Evolutionary conservation across 2,888 invertebrate species (phyloP), one percentile per base, ranked within the genome.

Genomic region (Tillus elongatus): DNA sequence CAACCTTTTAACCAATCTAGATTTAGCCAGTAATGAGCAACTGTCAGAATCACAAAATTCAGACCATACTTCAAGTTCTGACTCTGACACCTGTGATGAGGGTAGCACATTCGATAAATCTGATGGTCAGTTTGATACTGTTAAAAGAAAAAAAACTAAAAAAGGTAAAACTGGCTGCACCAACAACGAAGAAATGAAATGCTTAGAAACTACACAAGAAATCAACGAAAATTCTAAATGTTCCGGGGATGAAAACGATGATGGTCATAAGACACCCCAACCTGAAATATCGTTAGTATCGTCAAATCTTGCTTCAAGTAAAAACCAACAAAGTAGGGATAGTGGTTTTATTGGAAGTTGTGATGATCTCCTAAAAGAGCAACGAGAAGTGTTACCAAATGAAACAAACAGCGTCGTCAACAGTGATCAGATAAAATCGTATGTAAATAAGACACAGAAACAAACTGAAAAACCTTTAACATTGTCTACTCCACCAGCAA

Each of bases 311-410:
- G 64, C 74, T 32, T 73, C 74, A 15, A 76, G 78, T 39, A 78
- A 80, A 52, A 86, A 85, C 59, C 82, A 84, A 59, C 85, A 86
- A 42, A 87, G 85, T 56, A 73, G 89, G 41, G 89, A 90, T 61
- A 88, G 88, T 52, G 89, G 89, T 2, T 90, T 90, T 52, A 81
- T 89, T 32, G 89, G 89, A 3, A 88, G 87, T 59, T 87, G 85
- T 54, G 89, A 89, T 57, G 89, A 90, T 61, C 68, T 90, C 41
- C 66, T 88, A 27, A 79, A 82, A 60, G 79, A 79, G 51, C 69
- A 70, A 41, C 72, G 73, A 37, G 74, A 74, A 42, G 58, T 63
- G 26, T 67, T 69, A 41, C 16, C 29, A 41, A 31, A 34, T 33
- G 51, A 57, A 36, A 33, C 47, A 30, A 40, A 44, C 4, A 38